These are phyloP conservation scores for Actenoides lindsayi DNA, from an alignment of 2,113 vertebrate species.

Conservation along the genomic window DNA sequence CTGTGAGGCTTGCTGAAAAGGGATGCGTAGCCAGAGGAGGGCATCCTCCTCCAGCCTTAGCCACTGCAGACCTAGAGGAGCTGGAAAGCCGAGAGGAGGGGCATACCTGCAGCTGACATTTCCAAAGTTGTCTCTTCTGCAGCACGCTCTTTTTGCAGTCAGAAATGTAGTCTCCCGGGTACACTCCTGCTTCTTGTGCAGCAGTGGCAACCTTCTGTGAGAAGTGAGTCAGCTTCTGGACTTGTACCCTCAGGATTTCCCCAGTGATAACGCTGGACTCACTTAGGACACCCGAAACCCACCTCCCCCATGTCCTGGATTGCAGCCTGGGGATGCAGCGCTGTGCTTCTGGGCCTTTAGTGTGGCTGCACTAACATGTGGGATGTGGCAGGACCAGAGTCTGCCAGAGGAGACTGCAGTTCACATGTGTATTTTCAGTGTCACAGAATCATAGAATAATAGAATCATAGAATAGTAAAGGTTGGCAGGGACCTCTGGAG, in stretches of 20 bases:
- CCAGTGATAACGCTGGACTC: background rate
- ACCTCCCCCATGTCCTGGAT: accelerated
- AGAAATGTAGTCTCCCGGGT: background rate
- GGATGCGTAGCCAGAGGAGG: conserved; percentile 66
- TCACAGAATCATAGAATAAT: too few species aligned
- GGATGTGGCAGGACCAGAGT: background rate
- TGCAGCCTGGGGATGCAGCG: accelerated
- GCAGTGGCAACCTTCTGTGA: too few species aligned
- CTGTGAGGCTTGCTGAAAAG: conserved; percentile 48
- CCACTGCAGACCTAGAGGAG: background rate
- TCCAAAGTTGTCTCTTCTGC: conserved; percentile 1
- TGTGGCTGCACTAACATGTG: accelerated
- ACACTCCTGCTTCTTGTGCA: background rate
- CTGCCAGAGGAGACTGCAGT: background rate
- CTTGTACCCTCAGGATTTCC: background rate
- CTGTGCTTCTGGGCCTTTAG: background rate
- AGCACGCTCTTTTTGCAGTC: background rate
- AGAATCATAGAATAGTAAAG: too few species aligned
- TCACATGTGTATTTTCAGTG: background rate
- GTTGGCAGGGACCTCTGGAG: too few species aligned
- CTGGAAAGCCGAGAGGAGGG: background rate
- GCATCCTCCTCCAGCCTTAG: conserved; percentile 66
- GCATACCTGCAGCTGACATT: background rate
- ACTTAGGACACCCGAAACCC: background rate
- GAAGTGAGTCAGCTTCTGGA: background rate